Conservation (phyloP, 2,113 vertebrate species). For the Vidua macroura region DNA sequence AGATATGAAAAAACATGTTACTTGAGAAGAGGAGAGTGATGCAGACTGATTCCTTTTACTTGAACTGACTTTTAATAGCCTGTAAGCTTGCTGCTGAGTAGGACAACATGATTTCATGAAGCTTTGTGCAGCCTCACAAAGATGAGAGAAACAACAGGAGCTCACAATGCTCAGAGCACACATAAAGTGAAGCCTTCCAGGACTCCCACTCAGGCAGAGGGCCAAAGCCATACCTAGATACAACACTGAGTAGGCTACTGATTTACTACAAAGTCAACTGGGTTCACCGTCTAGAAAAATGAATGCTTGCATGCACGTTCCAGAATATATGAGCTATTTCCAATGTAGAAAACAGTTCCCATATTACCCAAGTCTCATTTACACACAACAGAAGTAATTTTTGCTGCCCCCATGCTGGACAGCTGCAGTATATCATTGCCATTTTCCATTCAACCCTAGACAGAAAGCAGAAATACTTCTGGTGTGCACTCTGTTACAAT, state of each 20-base stretch:
- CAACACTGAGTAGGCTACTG: background rate
- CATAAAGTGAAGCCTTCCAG: background rate
- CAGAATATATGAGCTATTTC: background rate
- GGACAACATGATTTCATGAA: background rate
- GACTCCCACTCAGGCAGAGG: background rate
- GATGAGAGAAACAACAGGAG: background rate
- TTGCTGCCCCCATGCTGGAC: background rate
- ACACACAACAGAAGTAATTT: background rate
- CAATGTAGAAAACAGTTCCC: background rate
- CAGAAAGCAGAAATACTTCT: constrained; percentile 33
- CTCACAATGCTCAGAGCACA: background rate
- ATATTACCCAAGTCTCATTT: background rate
- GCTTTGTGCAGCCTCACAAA: background rate
- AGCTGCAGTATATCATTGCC: background rate
- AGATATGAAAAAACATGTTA: background rate
- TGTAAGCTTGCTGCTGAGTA: background rate
- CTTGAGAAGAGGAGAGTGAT: background rate
- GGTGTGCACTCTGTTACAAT: constrained; percentile 2
- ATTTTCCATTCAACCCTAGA: constrained; percentile 2
- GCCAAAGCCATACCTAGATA: background rate
- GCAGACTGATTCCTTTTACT: background rate
- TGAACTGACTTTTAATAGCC: background rate
- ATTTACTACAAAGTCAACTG: background rate
- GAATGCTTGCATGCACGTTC: background rate
- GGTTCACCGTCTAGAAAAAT: background rate